Evolutionary conservation across 2,888 invertebrate species (phyloP).

Genomic region (Brachyopa scutellaris): DNA sequence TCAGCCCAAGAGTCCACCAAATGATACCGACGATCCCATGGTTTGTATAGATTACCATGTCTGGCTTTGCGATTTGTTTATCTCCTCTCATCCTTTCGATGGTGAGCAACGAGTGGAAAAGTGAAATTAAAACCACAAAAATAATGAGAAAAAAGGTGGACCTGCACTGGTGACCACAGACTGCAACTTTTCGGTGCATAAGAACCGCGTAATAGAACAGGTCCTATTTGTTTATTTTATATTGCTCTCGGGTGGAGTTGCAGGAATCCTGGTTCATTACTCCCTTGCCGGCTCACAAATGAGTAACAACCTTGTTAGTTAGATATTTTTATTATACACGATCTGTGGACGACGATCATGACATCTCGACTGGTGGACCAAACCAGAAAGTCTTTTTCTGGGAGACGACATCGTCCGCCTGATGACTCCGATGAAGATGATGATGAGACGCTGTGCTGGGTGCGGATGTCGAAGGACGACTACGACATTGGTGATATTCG

Average conservation of each 20-base stretch:
- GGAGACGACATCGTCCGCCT: conserved; percentile 29
- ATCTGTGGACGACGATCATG: conserved; percentile 21
- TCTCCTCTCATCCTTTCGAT: background rate
- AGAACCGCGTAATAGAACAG: conserved; percentile 23
- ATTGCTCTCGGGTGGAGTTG: background rate
- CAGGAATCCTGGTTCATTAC: background rate
- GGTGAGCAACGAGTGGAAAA: conserved; percentile 11
- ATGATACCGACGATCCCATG: too few species aligned
- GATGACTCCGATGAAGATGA: conserved; percentile 23
- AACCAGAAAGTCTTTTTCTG: too few species aligned
- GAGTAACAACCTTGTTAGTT: conserved; percentile 46
- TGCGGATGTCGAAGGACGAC: conserved; percentile 14
- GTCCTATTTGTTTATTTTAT: background rate
- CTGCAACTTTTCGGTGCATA: conserved; percentile 32
- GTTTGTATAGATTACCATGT: conserved; percentile 60
- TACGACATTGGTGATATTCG: conserved; percentile 15
- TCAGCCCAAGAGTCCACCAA: too few species aligned
- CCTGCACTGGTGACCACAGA: conserved; percentile 53
- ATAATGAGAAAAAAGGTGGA: conserved; percentile 56
- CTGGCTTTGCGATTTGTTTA: conserved; percentile 44
- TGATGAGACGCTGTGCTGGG: background rate
- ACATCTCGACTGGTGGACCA: conserved; percentile 8
- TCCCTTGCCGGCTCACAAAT: too few species aligned
- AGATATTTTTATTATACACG: conserved; percentile 49
- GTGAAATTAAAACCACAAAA: conserved; percentile 72